Base-by-base conservation (phyloP, 2,797 vertebrate species). In the Pteronotus mesoamericanus region DNA sequence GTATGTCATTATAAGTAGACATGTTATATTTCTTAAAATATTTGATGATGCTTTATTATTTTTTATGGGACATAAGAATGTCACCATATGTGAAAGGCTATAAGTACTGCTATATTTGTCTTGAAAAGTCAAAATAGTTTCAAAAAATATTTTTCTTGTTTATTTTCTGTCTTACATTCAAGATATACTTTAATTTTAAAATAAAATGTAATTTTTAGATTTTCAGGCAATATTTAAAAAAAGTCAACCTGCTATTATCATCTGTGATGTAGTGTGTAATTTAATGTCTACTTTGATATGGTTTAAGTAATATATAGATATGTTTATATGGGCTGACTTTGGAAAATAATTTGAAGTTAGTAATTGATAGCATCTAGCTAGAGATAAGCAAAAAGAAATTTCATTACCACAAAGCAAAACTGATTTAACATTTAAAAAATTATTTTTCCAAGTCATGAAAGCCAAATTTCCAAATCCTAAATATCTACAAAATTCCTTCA, bases 101-200 rank as follows among this genome's bases (percentile, higher is more conserved):
- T 18, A 72, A 79, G 4, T 18, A 91, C 32, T 46, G 24, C 3
- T n/a, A 39, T 6, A 77, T 34, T 89, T 88, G 21, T 22, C 34
- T 91, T 68, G 53, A 94, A 96, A 86, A 87, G 12, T 59, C 22
- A 82, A 93, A 89, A 87, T 72, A 46, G 53, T 89, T 84, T 26
- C 29, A 74, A 72, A 96, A 74, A 32, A 8, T 7, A 29, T 32
- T 57, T 68, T 75, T 77, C 1, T 75, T 3, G 12, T 48, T 32
- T 66, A 68, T 84, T 86, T 55, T 92, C 15, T 37, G 59, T 72
- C 18, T 79, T 75, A 42, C 3, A 79, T 46, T 1, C 34, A 96
- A 87, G 39, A 75, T 79, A 53, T 3, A 1, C 1, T 96, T 48
- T 39, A 18, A 78, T 42, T 79, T 89, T 22, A 82, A 4, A 64